Percentiles rank a stretch among this genome's conserved stretches.
Evolutionary conservation across 1,140 invertebrate genomes (phyloP).

Genomic region (Archivesica marissinica): DNA sequence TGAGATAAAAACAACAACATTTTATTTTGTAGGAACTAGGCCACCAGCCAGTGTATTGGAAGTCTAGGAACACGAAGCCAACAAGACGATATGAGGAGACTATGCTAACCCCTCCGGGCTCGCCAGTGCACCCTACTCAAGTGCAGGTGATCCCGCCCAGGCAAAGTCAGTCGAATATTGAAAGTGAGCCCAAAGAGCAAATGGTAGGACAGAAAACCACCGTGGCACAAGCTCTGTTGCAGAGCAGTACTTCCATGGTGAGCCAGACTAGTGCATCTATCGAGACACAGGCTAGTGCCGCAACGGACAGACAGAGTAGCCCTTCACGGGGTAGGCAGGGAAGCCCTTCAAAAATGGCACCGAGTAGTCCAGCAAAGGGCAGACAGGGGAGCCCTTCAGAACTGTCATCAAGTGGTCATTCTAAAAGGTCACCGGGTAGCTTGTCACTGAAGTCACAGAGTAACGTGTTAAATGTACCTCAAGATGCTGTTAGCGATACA

Average conservation of each 20-base stretch:
- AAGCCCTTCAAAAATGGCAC: no score
- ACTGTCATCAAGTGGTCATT: no score
- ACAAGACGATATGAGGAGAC: constrained; percentile 47
- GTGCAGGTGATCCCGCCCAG: neutral
- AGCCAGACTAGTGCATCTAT: neutral
- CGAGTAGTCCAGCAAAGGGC: no score
- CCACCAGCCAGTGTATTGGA: constrained; percentile 51
- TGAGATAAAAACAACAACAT: no score
- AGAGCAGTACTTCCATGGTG: neutral
- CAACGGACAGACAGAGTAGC: neutral
- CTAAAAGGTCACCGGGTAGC: no score
- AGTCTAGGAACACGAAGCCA: constrained; percentile 29
- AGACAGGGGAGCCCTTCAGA: no score
- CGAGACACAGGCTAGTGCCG: neutral
- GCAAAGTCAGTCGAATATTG: neutral
- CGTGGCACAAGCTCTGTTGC: neutral
- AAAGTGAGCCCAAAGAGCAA: neutral
- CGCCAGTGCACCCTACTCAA: neutral
- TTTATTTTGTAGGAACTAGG: constrained; percentile 41
- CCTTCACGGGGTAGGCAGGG: neutral
- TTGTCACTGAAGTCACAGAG: no score
- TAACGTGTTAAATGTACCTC: no score
- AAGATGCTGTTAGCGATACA: neutral
- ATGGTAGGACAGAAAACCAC: neutral
- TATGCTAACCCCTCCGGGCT: constrained; percentile 31